Base-by-base conservation (phyloP, 2,888 invertebrate genomes). In the Mythimna albipuncta region DNA sequence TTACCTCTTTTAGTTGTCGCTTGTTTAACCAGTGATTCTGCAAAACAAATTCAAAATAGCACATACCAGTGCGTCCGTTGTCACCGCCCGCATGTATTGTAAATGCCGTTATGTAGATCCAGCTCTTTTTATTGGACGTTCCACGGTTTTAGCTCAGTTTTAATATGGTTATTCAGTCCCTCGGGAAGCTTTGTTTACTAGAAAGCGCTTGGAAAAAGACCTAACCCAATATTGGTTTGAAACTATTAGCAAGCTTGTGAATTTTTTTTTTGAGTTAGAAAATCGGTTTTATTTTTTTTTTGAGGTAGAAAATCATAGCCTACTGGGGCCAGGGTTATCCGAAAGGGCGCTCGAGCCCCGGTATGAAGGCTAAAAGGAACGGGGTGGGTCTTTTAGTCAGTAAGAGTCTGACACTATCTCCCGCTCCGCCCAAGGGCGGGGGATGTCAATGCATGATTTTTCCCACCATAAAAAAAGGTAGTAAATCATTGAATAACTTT, bases 41-140 rank as follows among this genome's bases (percentile, higher is more conserved):
- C 62, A 72, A 75, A 79, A 68, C 65, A 71, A 80, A 77, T 77
- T 72, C 64, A 35, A 77, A 79, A 83, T 71, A 69, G 71, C 75
- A 2, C 55, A 54, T 32, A 10, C 19, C 38, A 50, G 5, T 47
- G 6, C 47, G 47, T 47, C 47, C 16, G 54, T 47, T 61, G 79
- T 54, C 63, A 32, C 52, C 13, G 32, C 4, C 57, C 58, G 54
- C 72, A 55, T 54, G 50, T 64, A 64, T 78, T 79, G 71, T 41
- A 78, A 79, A 64, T 41, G n/a, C 44, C 44, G 10, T 44, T 62
- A 62, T 21, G 41, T 77, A 26, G 26, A 26, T 19, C 50, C 26
- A 21, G 6, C 54, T 35, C 38, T 58, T 77, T 69, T 78, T 75
- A 52, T 71, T 52, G 44, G 21, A 61, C 21, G n/a, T 50, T 76